Evolutionary conservation across 2,797 vertebrate species (phyloP), one percentile per base, ranked within the genome.

Genomic region (Neosilurus mollespiculum): DNA sequence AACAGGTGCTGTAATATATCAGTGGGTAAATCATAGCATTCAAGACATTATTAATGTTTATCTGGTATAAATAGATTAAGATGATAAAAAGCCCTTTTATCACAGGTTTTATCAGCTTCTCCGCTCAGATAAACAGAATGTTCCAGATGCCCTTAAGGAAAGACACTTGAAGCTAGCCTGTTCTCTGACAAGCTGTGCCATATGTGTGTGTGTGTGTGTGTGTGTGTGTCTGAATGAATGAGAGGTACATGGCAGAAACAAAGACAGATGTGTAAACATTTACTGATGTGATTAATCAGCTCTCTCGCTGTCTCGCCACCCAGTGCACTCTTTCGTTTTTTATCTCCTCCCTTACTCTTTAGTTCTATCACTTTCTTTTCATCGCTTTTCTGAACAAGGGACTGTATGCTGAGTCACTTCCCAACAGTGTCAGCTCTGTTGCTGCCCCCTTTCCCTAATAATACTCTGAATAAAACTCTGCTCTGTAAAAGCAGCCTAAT

Each of bases 251-350:
- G 58, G 24, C 80, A 71, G 79, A 80, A 81, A 59, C 81, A 81
- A 71, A 78, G 73, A 70, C 86, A 86, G 85, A 84, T 87, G 83
- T 88, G 84, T 84, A 88, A 89, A 89, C 84, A 86, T 82, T 86
- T 85, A 79, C 80, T 86, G 58, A 78, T 86, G 67, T 87, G 81
- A 88, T 87, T 87, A 84, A 88, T 82, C 86, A 85, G 78, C 71
- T 86, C 61, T 51, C 83, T 80, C 69, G 61, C 34, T 79, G 71
- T 81, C 80, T 72, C 70, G 77, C 65, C 73, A 87, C 83, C 69
- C 56, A 73, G 51, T 20, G 15, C 66, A 26, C 58, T 34, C 30
- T 80, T 62, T 61, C 22, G n/a, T n/a, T 76, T 51, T 37, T 34
- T 51, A 70, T 49, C 80, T 20, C 59, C 15, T 77, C 15, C 58